phyloP scores from a whole-genome alignment of 2,113 vertebrate species.

The Anolis sagrei region DNA sequence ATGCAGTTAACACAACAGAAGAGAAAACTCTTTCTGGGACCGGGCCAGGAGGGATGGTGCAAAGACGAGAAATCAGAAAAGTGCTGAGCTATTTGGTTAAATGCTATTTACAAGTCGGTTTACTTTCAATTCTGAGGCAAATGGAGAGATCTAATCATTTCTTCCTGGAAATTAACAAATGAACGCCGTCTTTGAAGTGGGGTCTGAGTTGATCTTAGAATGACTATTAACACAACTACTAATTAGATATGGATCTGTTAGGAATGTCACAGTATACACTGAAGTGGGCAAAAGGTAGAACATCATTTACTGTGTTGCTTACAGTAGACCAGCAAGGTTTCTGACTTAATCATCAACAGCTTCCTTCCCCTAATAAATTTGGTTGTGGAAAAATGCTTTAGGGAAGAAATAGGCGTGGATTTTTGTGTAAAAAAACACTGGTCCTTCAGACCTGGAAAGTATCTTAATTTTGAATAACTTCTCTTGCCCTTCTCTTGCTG shows the following conservation, averaged over 20 bases:
- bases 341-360: not conserved
- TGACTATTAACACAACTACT: not conserved
- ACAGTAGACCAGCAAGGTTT: not conserved
- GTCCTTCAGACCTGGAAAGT: not conserved
- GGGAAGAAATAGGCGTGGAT: not conserved
- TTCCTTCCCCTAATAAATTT: not conserved
- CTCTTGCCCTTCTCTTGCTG: not conserved
- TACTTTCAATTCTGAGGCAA: not conserved
- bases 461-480: not conserved
- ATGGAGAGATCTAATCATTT: not conserved
- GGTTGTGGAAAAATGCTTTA: not conserved
- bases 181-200: not conserved
- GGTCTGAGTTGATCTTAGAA: not conserved
- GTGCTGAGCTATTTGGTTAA: not conserved
- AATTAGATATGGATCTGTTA: not conserved
- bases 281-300: not conserved
- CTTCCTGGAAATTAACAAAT: not conserved
- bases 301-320: not conserved
- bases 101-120: not conserved
- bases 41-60: not conserved
- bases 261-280: not conserved
- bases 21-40: not conserved
- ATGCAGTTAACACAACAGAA: not conserved
- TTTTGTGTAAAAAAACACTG: not conserved
- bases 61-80: not conserved